A percentile compares a stretch with the other conserved stretches of the same genome.
Evolutionary conservation across 1,140 invertebrate species (phyloP).

Genomic region (Philotrypesis tridentata): DNA sequence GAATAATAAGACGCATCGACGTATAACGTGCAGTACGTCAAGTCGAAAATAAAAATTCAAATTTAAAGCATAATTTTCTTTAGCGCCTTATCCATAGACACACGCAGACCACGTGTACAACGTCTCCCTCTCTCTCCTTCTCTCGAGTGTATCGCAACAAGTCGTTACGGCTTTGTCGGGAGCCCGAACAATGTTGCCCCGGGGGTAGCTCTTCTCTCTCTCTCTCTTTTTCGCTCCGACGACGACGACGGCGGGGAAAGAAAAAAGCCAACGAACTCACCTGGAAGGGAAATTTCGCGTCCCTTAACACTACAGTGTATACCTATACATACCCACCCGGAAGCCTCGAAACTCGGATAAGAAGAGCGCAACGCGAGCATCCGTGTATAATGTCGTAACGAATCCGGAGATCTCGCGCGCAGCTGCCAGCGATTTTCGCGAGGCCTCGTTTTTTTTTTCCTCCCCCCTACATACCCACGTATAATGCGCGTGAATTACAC

Average conservation of each 20-base stretch:
- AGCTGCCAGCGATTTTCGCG: slow-evolving; percentile 26
- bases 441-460: neutral
- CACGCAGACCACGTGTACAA: neutral
- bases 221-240: too few species aligned
- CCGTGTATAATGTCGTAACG: slow-evolving; percentile 1
- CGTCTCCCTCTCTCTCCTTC: too few species aligned
- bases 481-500: too few species aligned
- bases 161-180: slow-evolving; percentile 29
- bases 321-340: too few species aligned
- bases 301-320: too few species aligned
- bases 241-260: neutral
- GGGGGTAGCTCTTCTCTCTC: neutral
- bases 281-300: slow-evolving; percentile 22
- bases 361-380: slow-evolving; percentile 25
- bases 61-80: too few species aligned
- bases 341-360: slow-evolving; percentile 2
- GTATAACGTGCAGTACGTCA: too few species aligned
- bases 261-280: slow-evolving; percentile 22
- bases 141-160: slow-evolving; percentile 25
- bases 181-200: slow-evolving; percentile 6
- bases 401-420: neutral
- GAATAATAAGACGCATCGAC: too few species aligned
- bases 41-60: too few species aligned
- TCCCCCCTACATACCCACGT: too few species aligned
- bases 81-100: too few species aligned